Evolutionary conservation across 2,113 vertebrate genomes (phyloP).

Genomic region (Oreochromis niloticus): DNA sequence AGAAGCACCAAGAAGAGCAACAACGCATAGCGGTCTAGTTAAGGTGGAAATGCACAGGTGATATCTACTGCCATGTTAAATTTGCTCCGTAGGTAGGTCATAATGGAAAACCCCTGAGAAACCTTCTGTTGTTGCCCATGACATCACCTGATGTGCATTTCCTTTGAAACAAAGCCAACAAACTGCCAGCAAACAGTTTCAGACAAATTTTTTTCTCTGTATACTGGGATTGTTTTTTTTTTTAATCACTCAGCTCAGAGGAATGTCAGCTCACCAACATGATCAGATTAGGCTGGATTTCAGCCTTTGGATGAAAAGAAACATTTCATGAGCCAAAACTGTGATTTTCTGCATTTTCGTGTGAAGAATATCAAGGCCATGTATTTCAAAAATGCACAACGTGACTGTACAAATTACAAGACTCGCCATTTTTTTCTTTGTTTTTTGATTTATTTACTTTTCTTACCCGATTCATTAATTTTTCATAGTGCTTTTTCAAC

Average conservation of each 20-base stretch:
- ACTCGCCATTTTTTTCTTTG: background rate
- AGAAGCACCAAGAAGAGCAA: background rate
- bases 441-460: slow-evolving; percentile 51
- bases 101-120: background rate
- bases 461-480: slow-evolving; percentile 47
- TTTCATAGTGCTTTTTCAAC: slow-evolving; percentile 55
- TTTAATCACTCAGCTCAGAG: background rate
- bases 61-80: accelerated
- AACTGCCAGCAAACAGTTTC: background rate
- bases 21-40: background rate
- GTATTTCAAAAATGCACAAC: background rate
- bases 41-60: background rate
- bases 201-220: background rate
- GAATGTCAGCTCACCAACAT: background rate
- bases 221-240: background rate
- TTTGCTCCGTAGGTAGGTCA: background rate
- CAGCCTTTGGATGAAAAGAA: slow-evolving; percentile 7
- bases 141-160: background rate
- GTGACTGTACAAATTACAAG: background rate
- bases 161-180: background rate
- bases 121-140: background rate
- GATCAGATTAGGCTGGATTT: slow-evolving; percentile 41
- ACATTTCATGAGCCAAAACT: slow-evolving; percentile 14
- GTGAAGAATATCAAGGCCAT: background rate
- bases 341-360: background rate